Evolutionary conservation across 2,113 vertebrate genomes (phyloP), one percentile per base, ranked within the genome.

Genomic region (Pseudonaja textilis): DNA sequence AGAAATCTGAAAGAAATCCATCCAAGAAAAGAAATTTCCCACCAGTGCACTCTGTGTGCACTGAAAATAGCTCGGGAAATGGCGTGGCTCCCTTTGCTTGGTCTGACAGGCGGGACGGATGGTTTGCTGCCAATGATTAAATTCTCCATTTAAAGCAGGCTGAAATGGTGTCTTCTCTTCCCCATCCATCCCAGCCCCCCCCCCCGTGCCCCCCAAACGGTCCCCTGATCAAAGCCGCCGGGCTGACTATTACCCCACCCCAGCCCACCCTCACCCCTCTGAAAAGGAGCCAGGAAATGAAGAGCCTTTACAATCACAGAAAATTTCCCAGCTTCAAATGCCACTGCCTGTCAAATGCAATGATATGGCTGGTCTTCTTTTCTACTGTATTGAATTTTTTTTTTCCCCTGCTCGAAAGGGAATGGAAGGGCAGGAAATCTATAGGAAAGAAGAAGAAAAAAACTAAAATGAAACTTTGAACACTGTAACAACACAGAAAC

Each of bases 381-480:
- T 94, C 93, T 12, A 26, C 91, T 91, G 92, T 74, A 89, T 89
- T 90, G 59, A 0, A 0, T 74, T 93, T 96, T 97, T 97, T 94
- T 5, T 89, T n/a, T 94, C 94, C 92, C 54, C 20, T 11, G 12
- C 1, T 64, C 6, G 18, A 50, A 39, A 45, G 34, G 12, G 47
- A 64, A 42, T 52, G n/a, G 88, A 18, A 0, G 14, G 23, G 86
- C 25, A 8, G 45, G 86, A 89, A 90, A 91, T 61, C 25, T 12
- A 34, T 93, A 90, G 91, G 2, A n/a, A 69, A 94, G 93, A 93
- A 89, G 90, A 1, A 16, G 34, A 45, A 94, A 93, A 94, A 93
- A 85, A 45, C 85, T 87, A 91, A 95, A 95, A 96, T 92, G 91
- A 88, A 94, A 69, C 59, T 95, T 92, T 95, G 91, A 94, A 91